A percentile compares a stretch with the other conserved stretches of the same genome.
Conservation (phyloP, 1,140 invertebrate genomes). For the Bombyx mandarina region DNA sequence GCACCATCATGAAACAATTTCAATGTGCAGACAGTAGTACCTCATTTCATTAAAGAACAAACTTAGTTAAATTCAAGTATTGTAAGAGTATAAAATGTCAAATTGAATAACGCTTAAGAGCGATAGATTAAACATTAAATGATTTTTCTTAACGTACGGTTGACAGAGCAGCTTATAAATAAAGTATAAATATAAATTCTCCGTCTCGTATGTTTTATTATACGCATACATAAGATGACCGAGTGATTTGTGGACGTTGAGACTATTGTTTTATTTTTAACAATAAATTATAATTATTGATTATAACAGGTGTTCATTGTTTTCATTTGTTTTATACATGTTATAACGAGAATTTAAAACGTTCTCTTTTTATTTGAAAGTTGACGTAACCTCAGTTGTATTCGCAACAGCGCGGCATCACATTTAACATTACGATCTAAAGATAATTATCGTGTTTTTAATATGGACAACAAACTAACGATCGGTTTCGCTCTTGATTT, state of each 20-base stretch:
- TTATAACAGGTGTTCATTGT: slow-evolving; percentile 5
- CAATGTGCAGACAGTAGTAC: too few relatives aligned
- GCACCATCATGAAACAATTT: too few relatives aligned
- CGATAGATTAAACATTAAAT: slow-evolving; percentile 14
- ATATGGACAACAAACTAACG: too few relatives aligned
- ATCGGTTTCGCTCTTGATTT: too few relatives aligned
- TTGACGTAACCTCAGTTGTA: too few relatives aligned
- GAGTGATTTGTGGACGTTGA: slow-evolving; percentile 5
- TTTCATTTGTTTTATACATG: not conserved
- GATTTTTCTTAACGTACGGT: slow-evolving; percentile 7
- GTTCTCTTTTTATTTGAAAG: too few relatives aligned
- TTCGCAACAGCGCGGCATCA: too few relatives aligned
- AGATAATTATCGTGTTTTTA: too few relatives aligned
- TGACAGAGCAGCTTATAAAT: slow-evolving; percentile 14
- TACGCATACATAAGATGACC: slow-evolving; percentile 1
- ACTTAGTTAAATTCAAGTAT: too few relatives aligned
- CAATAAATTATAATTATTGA: slow-evolving; percentile 6
- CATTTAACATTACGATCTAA: too few relatives aligned
- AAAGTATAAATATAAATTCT: slow-evolving; percentile 9
- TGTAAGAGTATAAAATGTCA: not conserved
- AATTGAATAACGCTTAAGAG: slow-evolving; percentile 10
- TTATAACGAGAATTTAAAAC: too few relatives aligned
- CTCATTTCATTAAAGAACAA: too few relatives aligned
- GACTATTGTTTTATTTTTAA: slow-evolving; percentile 5
- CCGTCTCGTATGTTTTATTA: slow-evolving; percentile 5